phyloP scores from a whole-genome alignment of 1,140 invertebrate species.

The Popillia japonica region DNA sequence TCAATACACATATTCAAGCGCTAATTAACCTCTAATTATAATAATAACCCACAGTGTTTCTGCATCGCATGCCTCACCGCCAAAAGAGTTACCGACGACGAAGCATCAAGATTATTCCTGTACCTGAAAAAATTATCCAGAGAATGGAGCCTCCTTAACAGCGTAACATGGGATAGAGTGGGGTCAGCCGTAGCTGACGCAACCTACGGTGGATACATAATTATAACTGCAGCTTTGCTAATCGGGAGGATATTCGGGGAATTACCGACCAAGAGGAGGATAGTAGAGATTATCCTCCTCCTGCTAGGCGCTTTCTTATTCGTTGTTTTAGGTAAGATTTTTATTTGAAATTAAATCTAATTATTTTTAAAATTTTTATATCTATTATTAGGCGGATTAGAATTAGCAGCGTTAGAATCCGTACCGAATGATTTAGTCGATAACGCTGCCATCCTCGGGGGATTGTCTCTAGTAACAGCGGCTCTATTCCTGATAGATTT shows the following conservation, averaged over 20 bases:
- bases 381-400: conserved; percentile 66
- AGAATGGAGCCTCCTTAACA: conserved; percentile 78
- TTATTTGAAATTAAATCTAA: background rate
- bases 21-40: background rate
- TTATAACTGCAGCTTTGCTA: conserved; percentile 73
- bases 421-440: conserved; percentile 72
- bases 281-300: conserved; percentile 72
- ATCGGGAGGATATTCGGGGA: conserved; percentile 71
- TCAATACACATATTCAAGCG: too few relatives aligned
- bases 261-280: conserved; percentile 68
- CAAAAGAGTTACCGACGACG: conserved; percentile 75
- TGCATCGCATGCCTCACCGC: conserved; percentile 72
- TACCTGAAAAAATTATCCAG: conserved; percentile 74
- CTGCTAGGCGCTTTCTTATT: conserved; percentile 74
- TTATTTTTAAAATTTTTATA: conserved; percentile 40
- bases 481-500: conserved; percentile 74
- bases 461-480: conserved; percentile 72
- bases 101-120: conserved; percentile 71
- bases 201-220: conserved; percentile 74
- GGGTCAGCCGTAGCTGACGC: conserved; percentile 70
- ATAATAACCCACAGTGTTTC: conserved; percentile 63
- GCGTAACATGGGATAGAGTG: conserved; percentile 73
- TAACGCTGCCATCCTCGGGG: conserved; percentile 74
- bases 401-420: conserved; percentile 74
- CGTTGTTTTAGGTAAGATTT: conserved; percentile 66